These are phyloP conservation scores for Wasmannia auropunctata DNA, from an alignment of 1,140 invertebrate genomes.

Conservation along the genomic window DNA sequence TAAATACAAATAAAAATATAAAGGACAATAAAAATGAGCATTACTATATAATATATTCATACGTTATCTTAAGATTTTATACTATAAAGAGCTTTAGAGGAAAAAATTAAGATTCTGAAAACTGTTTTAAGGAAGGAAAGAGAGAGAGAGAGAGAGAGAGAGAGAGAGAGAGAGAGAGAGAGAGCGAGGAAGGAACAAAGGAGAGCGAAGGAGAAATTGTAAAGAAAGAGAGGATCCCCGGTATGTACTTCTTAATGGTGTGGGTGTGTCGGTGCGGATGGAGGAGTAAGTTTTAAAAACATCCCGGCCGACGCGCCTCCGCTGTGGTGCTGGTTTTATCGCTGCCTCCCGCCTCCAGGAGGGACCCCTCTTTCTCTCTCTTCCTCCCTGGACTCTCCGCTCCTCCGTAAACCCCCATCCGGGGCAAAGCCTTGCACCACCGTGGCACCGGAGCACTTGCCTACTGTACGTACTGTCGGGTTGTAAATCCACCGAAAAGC, in stretches of 20 bases:
- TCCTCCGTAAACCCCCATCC: conserved; percentile 53
- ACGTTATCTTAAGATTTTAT: too few relatives aligned
- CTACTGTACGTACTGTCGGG: conserved; percentile 61
- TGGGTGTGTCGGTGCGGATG: conserved; percentile 67
- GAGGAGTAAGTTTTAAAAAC: conserved; percentile 78
- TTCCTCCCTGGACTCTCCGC: background rate
- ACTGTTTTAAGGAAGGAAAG: too few relatives aligned
- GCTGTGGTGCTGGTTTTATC: conserved; percentile 69
- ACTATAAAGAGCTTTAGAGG: too few relatives aligned
- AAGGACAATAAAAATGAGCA: too few relatives aligned
- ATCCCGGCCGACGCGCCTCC: conserved; percentile 65
- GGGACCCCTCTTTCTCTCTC: background rate
- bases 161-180: background rate
- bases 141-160: too few relatives aligned
- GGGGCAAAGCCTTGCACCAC: conserved; percentile 52
- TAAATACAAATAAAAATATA: too few relatives aligned
- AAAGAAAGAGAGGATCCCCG: conserved; percentile 48
- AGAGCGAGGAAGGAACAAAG: background rate
- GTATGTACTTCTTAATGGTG: conserved; percentile 70
- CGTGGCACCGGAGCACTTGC: conserved; percentile 60
- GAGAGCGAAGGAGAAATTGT: conserved; percentile 32
- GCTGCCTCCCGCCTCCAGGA: conserved; percentile 51
- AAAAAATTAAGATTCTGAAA: too few relatives aligned
- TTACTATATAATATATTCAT: too few relatives aligned
- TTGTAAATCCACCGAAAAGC: conserved; percentile 70